Percentiles rank a stretch among this genome's conserved stretches.
Conservation (phyloP, 2,113 vertebrate species). For the Nyctereutes procyonoides region DNA sequence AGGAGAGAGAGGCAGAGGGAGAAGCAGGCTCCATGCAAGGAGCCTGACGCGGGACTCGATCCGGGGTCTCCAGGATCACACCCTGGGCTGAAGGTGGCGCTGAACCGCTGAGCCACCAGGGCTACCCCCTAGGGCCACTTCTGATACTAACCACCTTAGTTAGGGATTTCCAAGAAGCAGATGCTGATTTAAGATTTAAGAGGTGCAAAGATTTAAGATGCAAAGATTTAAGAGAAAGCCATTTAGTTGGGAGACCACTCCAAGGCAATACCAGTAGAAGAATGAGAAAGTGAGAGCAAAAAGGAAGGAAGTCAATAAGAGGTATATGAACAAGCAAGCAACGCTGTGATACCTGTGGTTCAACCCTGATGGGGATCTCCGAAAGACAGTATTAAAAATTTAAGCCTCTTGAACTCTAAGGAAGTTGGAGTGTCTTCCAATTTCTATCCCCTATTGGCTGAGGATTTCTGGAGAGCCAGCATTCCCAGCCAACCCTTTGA, state of each 20-base stretch:
- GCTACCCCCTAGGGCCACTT: background rate
- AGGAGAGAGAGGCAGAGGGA: too few relatives aligned
- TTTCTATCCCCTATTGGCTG: background rate
- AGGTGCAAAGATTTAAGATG: background rate
- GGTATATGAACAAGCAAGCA: background rate
- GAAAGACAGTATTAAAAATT: background rate
- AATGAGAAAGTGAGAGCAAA: background rate
- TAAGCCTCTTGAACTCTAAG: background rate
- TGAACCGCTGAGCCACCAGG: too few relatives aligned
- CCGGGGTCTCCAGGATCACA: too few relatives aligned
- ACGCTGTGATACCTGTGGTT: background rate
- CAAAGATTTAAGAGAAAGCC: background rate
- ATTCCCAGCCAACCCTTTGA: background rate
- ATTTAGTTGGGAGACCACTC: background rate
- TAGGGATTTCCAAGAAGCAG: conserved; percentile 21
- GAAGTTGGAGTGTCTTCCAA: background rate
- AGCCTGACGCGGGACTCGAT: too few relatives aligned
- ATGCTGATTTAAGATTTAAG: too few relatives aligned
- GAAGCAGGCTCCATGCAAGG: too few relatives aligned
- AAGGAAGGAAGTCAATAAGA: conserved; percentile 21
- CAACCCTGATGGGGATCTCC: background rate
- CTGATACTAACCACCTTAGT: background rate
- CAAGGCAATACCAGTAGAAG: background rate
- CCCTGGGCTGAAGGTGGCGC: too few relatives aligned
- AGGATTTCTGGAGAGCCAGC: background rate